Evolutionary conservation across 2,113 vertebrate genomes (phyloP).

Genomic region (Phycodurus eques): DNA sequence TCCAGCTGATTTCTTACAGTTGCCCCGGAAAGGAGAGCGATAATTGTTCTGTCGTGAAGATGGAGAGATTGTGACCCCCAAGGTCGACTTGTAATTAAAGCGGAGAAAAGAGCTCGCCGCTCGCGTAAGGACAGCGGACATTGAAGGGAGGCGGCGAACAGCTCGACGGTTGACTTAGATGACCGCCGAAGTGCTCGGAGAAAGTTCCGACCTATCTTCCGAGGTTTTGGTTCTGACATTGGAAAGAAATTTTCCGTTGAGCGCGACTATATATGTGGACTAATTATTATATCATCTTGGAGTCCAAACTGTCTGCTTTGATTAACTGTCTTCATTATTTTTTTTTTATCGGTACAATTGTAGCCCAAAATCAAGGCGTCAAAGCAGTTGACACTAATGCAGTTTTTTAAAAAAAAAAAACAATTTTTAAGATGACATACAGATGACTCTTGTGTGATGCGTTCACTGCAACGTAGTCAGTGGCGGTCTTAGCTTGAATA

Average conservation of each 20-base stretch:
- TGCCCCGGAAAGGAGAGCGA: neutral
- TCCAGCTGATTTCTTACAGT: neutral
- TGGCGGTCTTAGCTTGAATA: too few species aligned
- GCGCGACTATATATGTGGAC: neutral
- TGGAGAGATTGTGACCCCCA: slow-evolving; percentile 17
- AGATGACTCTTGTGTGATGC: too few species aligned
- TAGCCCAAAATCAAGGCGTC: too few species aligned
- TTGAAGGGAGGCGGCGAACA: slow-evolving; percentile 24
- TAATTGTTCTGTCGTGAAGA: neutral
- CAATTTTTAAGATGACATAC: too few species aligned
- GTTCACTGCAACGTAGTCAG: too few species aligned
- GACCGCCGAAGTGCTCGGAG: neutral
- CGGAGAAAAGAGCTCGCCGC: slow-evolving; percentile 33
- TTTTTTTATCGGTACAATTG: too few species aligned
- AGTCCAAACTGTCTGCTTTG: too few species aligned
- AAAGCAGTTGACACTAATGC: too few species aligned
- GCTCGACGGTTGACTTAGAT: slow-evolving; percentile 40
- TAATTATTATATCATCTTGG: neutral
- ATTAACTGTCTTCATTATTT: too few species aligned
- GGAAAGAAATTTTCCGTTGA: neutral
- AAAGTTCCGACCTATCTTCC: neutral
- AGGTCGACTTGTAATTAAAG: slow-evolving; percentile 63
- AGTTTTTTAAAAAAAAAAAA: too few species aligned
- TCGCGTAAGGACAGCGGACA: slow-evolving; percentile 27
- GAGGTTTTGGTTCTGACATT: neutral